A percentile compares a stretch with the other conserved stretches of the same genome.
phyloP scores from a whole-genome alignment of 2,113 vertebrate genomes.

The Callipepla squamata region DNA sequence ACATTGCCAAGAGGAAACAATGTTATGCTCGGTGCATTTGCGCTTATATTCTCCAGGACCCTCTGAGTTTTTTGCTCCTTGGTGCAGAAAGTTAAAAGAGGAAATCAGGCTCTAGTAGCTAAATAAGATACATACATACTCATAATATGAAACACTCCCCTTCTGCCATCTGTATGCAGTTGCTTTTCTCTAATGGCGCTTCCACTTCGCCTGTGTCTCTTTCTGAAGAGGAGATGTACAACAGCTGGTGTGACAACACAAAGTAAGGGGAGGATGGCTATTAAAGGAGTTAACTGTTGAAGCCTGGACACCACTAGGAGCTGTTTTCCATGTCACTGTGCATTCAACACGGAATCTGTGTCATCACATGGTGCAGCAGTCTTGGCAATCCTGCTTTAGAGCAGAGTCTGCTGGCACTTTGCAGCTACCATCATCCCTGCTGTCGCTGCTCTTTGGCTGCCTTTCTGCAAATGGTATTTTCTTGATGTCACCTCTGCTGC shows the following conservation, averaged over 20 bases:
- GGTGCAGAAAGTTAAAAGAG: not conserved
- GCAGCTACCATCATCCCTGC: slow-evolving; percentile 25
- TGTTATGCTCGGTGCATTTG: not conserved
- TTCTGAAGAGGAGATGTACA: slow-evolving; percentile 52
- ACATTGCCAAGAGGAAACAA: not conserved
- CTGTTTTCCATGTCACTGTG: slow-evolving; percentile 68
- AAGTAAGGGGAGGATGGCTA: slow-evolving; percentile 54
- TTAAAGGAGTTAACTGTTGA: slow-evolving; percentile 67
- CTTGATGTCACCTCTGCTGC: slow-evolving; percentile 32
- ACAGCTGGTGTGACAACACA: slow-evolving; percentile 74
- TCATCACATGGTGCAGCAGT: slow-evolving; percentile 58
- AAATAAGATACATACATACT: not conserved
- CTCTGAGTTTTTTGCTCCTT: not conserved
- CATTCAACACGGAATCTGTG: slow-evolving; percentile 63
- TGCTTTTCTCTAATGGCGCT: slow-evolving; percentile 41
- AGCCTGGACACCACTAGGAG: slow-evolving; percentile 62
- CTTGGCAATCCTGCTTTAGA: slow-evolving; percentile 47
- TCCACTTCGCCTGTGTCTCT: slow-evolving; percentile 39
- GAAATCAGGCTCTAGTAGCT: not conserved
- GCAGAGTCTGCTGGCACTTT: slow-evolving; percentile 63
- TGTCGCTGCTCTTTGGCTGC: slow-evolving; percentile 52
- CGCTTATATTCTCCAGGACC: not conserved
- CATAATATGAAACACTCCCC: not conserved
- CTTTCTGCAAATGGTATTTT: slow-evolving; percentile 38
- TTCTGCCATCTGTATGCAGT: slow-evolving; percentile 19